Conservation (phyloP, 2,797 vertebrate species). For the Simalia tracyae region DNA sequence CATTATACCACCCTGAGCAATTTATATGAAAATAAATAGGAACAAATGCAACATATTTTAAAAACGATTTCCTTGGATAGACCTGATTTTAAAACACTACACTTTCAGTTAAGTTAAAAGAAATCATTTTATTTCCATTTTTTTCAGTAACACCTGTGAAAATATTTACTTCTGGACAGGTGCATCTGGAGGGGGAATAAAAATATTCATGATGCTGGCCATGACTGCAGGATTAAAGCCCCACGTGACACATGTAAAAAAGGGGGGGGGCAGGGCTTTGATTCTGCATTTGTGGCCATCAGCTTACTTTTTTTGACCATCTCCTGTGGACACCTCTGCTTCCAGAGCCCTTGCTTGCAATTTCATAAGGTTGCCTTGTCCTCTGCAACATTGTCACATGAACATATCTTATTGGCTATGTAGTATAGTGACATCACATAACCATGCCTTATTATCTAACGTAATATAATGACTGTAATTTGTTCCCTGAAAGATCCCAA, state of each 20-base stretch:
- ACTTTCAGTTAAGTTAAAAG: neutral
- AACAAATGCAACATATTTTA: neutral
- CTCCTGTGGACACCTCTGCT: neutral
- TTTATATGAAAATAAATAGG: neutral
- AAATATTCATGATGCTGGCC: neutral
- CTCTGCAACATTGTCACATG: neutral
- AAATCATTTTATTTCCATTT: no score
- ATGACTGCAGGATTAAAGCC: neutral
- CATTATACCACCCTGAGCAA: neutral
- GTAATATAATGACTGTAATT: neutral
- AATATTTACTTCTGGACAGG: neutral
- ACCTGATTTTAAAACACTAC: neutral
- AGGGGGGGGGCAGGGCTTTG: neutral
- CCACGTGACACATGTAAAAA: neutral
- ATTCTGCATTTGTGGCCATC: neutral
- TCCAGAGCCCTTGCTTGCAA: neutral
- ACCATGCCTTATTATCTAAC: neutral
- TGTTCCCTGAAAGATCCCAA: no score
- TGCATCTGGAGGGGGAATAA: neutral
- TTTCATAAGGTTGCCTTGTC: neutral
- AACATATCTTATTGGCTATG: neutral
- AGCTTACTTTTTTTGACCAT: neutral
- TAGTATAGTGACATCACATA: neutral
- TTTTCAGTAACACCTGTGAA: neutral
- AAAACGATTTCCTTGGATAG: neutral